Conservation (phyloP, 2,113 vertebrate genomes). For the Ptilonorhynchus violaceus region DNA sequence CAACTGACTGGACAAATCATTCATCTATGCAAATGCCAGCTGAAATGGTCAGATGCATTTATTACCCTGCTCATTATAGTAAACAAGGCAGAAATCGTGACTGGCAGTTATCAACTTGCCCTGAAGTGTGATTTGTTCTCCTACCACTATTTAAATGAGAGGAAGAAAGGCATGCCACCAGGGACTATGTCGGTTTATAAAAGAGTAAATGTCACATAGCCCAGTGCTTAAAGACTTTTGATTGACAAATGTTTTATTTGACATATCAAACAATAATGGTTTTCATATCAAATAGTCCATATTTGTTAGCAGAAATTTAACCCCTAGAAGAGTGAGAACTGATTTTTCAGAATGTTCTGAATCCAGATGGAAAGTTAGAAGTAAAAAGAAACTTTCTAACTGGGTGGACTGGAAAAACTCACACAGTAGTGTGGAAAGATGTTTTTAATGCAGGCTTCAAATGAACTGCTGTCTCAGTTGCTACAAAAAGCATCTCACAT, state of each 20-base stretch:
- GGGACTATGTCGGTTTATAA: conserved; percentile 83
- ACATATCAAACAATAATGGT: conserved; percentile 88
- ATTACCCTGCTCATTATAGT: conserved; percentile 89
- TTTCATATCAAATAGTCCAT: conserved; percentile 81
- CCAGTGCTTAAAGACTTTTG: conserved; percentile 85
- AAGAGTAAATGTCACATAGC: conserved; percentile 91
- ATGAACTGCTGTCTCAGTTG: conserved; percentile 60
- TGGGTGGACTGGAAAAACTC: conserved; percentile 63
- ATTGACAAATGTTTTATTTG: conserved; percentile 93
- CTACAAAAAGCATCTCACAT: neutral
- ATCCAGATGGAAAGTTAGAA: conserved; percentile 57
- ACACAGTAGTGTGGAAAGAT: conserved; percentile 40
- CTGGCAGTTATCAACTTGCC: conserved; percentile 87
- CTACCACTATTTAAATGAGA: conserved; percentile 84
- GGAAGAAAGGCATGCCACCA: conserved; percentile 83
- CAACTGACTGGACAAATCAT: conserved; percentile 89
- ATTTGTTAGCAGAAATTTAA: conserved; percentile 81
- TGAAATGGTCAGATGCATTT: conserved; percentile 88
- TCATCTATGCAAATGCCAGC: conserved; percentile 95
- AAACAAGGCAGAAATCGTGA: conserved; percentile 85
- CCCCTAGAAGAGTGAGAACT: conserved; percentile 69
- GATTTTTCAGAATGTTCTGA: conserved; percentile 53
- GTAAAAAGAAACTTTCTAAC: conserved; percentile 63
- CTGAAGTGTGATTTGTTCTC: conserved; percentile 84
- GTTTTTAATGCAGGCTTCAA: conserved; percentile 56